Percentiles rank a stretch among this genome's conserved stretches.
phyloP scores from a whole-genome alignment of 2,888 invertebrate species.

The Rhagonycha fulva region DNA sequence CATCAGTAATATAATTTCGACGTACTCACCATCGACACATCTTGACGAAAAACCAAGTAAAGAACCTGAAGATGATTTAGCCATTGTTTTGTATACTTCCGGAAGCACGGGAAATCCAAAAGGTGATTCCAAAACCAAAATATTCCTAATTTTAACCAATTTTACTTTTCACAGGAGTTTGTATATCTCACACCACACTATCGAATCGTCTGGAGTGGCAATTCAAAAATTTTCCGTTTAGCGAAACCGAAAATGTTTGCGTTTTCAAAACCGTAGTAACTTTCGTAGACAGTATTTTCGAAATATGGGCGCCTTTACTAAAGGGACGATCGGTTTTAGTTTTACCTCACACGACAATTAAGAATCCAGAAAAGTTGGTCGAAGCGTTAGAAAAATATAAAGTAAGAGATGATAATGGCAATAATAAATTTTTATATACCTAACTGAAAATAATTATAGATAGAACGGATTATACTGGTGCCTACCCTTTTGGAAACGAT shows the following conservation, averaged over 20 bases:
- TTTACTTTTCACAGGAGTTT: slow-evolving; percentile 66
- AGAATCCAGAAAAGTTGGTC: slow-evolving; percentile 70
- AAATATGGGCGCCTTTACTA: slow-evolving; percentile 79
- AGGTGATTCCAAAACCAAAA: slow-evolving; percentile 58
- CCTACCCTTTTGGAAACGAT: background rate
- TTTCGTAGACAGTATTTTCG: slow-evolving; percentile 82
- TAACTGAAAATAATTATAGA: background rate
- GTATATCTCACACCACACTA: slow-evolving; percentile 75
- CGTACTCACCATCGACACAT: background rate
- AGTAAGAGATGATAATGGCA: background rate
- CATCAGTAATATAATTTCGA: background rate
- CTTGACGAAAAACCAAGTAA: slow-evolving; percentile 54
- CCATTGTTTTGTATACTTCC: slow-evolving; percentile 81
- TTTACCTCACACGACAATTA: slow-evolving; percentile 68
- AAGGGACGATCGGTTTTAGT: slow-evolving; percentile 69
- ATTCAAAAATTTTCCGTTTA: slow-evolving; percentile 74
- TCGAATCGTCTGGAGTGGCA: slow-evolving; percentile 83
- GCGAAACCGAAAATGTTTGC: slow-evolving; percentile 63
- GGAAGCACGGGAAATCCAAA: slow-evolving; percentile 92
- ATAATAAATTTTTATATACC: background rate
- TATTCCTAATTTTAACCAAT: background rate
- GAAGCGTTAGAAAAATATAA: background rate
- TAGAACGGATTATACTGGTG: background rate
- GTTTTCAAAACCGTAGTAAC: slow-evolving; percentile 85
- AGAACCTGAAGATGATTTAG: slow-evolving; percentile 60